Conservation (phyloP, 2,797 vertebrate genomes). For the Rhinatrema bivittatum region DNA sequence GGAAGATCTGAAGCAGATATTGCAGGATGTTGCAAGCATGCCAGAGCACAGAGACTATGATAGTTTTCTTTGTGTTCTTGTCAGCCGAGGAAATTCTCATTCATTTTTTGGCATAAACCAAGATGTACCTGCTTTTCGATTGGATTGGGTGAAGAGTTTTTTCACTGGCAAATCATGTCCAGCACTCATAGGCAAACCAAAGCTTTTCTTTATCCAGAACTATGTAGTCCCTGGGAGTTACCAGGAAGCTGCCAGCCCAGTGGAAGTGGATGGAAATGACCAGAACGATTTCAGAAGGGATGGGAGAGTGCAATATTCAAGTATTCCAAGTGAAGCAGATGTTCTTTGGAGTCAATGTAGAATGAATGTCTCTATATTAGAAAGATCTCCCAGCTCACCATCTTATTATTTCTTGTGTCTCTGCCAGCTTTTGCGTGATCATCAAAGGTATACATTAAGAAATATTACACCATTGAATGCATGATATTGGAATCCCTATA, state of each 20-base stretch:
- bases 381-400: conserved; percentile 15
- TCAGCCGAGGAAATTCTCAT: conserved; percentile 64
- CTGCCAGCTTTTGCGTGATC: conserved; percentile 49
- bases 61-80: conserved; percentile 71
- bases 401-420: conserved; percentile 71
- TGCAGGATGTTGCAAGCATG: conserved; percentile 35
- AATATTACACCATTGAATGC: too few relatives aligned
- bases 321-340: conserved; percentile 70
- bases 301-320: background rate
- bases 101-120: conserved; percentile 64
- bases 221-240: conserved; percentile 47
- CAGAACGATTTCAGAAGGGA: background rate
- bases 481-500: too few relatives aligned
- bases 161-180: conserved; percentile 68
- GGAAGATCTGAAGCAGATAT: conserved; percentile 4
- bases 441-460: too few relatives aligned
- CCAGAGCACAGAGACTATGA: conserved; percentile 47
- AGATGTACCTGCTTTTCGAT: conserved; percentile 31
- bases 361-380: conserved; percentile 52
- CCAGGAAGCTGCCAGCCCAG: conserved; percentile 8
- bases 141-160: conserved; percentile 55
- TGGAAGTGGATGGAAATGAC: conserved; percentile 60
- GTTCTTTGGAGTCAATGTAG: conserved; percentile 85
- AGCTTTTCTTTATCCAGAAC: conserved; percentile 89
- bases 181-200: conserved; percentile 75